Percentiles rank a stretch among this genome's conserved stretches.
phyloP scores from a whole-genome alignment of 2,797 vertebrate species.

The Anas bahamensis region DNA sequence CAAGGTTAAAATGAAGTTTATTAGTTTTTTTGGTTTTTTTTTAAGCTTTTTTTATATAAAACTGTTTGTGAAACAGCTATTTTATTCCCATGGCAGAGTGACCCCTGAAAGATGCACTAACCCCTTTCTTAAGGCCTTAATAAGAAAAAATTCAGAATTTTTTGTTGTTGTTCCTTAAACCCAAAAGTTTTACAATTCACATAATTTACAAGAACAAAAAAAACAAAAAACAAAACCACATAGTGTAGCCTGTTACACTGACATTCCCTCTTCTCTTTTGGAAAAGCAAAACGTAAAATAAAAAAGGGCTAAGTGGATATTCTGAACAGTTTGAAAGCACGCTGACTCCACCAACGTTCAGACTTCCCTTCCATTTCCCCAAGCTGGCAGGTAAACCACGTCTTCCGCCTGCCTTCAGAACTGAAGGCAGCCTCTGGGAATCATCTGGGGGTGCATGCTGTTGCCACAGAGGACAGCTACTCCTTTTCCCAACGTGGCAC shows the following conservation, averaged over 20 bases:
- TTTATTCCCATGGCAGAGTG: conserved; percentile 84
- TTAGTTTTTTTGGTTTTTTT: conserved; percentile 78
- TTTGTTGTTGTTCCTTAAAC: conserved; percentile 70
- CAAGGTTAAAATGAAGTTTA: conserved; percentile 88
- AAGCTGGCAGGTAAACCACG: background rate
- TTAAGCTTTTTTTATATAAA: conserved; percentile 84
- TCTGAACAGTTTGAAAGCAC: conserved; percentile 24
- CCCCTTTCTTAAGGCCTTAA: conserved; percentile 87
- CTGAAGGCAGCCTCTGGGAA: conserved; percentile 44
- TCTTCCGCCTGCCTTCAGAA: background rate
- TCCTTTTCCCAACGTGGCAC: background rate
- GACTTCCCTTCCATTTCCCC: background rate
- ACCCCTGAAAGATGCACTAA: conserved; percentile 87
- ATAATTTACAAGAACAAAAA: conserved; percentile 74
- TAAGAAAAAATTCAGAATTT: conserved; percentile 57
- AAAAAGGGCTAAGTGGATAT: conserved; percentile 21
- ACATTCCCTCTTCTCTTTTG: conserved; percentile 65
- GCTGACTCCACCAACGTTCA: conserved; percentile 21
- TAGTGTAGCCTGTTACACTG: conserved; percentile 43
- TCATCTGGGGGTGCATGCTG: background rate
- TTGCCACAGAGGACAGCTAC: background rate
- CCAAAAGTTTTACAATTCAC: conserved; percentile 78
- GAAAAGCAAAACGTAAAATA: conserved; percentile 64
- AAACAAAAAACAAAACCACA: conserved; percentile 7
- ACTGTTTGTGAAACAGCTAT: conserved; percentile 87